phyloP scores from a whole-genome alignment of 2,797 vertebrate genomes.

The Chiroxiphia lanceolata region DNA sequence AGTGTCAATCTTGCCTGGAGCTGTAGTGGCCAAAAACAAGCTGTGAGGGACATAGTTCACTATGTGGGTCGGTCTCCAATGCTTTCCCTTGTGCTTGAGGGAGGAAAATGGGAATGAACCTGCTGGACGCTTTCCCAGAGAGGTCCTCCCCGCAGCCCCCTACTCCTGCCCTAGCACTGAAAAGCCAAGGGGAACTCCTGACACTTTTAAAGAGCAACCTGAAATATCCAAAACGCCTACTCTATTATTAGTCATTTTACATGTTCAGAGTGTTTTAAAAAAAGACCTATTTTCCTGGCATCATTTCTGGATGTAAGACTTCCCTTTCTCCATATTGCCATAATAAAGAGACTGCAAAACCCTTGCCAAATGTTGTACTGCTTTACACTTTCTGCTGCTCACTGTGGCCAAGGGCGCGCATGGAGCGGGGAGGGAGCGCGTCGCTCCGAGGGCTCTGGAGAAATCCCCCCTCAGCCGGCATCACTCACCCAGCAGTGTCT shows the following conservation, averaged over 20 bases:
- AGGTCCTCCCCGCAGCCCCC: background rate
- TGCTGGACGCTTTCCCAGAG: background rate
- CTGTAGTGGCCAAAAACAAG: background rate
- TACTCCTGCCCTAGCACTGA: background rate
- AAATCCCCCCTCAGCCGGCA: background rate
- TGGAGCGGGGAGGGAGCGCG: rapidly evolving
- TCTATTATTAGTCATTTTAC: slow-evolving; percentile 19
- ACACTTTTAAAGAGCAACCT: background rate
- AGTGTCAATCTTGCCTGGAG: background rate
- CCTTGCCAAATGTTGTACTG: background rate
- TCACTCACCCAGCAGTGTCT: background rate
- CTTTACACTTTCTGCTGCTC: background rate
- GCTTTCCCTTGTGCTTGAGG: background rate
- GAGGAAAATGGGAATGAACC: background rate
- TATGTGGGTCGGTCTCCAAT: background rate
- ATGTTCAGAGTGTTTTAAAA: background rate
- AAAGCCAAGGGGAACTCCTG: background rate
- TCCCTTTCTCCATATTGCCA: background rate
- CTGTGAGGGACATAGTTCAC: background rate
- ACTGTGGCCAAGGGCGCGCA: rapidly evolving
- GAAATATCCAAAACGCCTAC: background rate
- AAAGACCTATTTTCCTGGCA: background rate
- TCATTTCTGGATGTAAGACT: background rate
- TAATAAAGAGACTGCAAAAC: background rate
- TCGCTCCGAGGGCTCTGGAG: background rate